Base-by-base conservation (phyloP, 37 sponge, comb jelly and placozoan genomes). In the Theonella swinhoei region DNA sequence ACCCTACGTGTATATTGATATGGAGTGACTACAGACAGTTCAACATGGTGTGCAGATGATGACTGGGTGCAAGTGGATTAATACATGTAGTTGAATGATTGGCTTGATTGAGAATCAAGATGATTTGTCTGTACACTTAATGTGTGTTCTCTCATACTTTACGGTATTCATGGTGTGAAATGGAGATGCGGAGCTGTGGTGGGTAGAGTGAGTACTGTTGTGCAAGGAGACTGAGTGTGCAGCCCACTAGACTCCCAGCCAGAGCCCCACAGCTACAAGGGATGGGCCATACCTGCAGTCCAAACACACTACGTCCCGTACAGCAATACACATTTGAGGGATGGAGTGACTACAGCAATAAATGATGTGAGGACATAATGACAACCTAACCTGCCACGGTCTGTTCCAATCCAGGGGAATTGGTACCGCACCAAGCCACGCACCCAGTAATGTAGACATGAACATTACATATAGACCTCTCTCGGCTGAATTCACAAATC, bases 201-300 rank as follows among this genome's bases (percentile, higher is more conserved):
- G 54, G 54, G 54, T 47, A 47, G 54, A 47, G 14, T 7, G 54
- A 47, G 54, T 17, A 47, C 7, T 47, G 54, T 14, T 47, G 54
- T 7, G 54, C 54, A 17, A 47, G 54, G 54, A 47, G 54, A 47
- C 54, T 47, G 54, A 17, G 14, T 7, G 30, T 1, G 33, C 71
- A 23, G 30, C 77, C 77, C 17, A 54, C 32, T 28, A 74, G 31
- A 74, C 69, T 40, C 22, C 91, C 91, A 11, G 71, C 68, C 19
- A 82, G n/a, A 28, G 94, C 88, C 34, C 92, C 94, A 62, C 86
- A 37, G 39, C 81, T 59, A 63, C 92, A 83, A 23, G 94, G 84
- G 61, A 94, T 87, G 11, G 94, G 94, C 92, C 92, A 94, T 34
- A 82, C 92, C 94, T 94, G 61, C 65, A 66, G 60, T 70, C n/a